Evolutionary conservation across 2,888 invertebrate genomes (phyloP), one percentile per base, ranked within the genome.

Genomic region (Crossocerus cetratus): DNA sequence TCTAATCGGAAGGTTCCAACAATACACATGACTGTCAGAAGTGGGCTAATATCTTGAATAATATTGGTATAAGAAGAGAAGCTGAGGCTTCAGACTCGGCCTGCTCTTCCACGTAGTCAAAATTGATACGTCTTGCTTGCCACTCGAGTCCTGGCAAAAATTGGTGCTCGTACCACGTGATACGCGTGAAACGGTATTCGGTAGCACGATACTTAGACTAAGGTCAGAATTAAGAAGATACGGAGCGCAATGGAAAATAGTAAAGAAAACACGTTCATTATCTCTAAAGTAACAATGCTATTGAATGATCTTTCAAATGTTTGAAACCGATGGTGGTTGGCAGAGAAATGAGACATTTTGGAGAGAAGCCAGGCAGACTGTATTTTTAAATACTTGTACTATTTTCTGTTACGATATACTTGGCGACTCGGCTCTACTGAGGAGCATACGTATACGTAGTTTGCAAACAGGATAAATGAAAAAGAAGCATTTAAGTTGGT

Each of bases 401-500:
- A 49, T 49, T 49, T 16, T 49, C 49, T 49, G 14, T 49, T 49
- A 49, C 49, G 49, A 49, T 16, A 49, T 49, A 49, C 49, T 16
- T 32, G 8, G 32, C 32, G 8, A 32, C 32, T 32, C 32, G 32
- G 32, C 32, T 32, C 32, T 32, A 32, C 32, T 32, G 32, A 32
- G 32, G 32, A 32, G 32, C 32, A 32, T 32, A 32, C 32, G 11
- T 32, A 32, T 32, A 32, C 32, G 32, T 32, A 32, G 32, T 32
- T 32, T 32, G 32, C 32, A 32, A 32, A 32, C 32, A 32, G 32
- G 32, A 32, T 42, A 11, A n/a, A 64, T 67, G 60, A 21, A 59
- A 67, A 49, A 54, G 53, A 74, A 81, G 83, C 81, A 81, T 83
- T 81, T 81, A 81, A 65, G 78, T 81, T 75, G 73, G 77, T 81